Percentiles rank a stretch among this genome's conserved stretches.
These are phyloP conservation scores for Antheraea assamensis DNA, from an alignment of 2,888 invertebrate genomes.

Conservation along the genomic window DNA sequence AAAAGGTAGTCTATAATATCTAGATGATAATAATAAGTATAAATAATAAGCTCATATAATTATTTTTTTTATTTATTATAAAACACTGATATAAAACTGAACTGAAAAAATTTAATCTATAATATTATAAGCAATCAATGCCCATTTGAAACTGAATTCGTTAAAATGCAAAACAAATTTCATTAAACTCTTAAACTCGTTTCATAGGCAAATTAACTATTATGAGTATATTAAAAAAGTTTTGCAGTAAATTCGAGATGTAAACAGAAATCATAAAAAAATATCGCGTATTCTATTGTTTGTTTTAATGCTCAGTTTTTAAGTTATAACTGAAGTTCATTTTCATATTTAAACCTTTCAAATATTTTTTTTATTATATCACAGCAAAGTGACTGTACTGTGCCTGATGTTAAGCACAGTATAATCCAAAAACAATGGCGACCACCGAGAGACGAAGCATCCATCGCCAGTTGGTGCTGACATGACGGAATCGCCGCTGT, in stretches of 20 bases:
- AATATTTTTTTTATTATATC: no score
- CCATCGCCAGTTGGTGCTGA: no score
- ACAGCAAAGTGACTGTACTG: no score
- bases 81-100: background rate
- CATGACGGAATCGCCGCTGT: no score
- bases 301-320: background rate
- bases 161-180: constrained; percentile 12
- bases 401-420: no score
- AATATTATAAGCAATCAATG: background rate
- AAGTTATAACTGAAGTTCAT: background rate
- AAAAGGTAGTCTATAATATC: no score
- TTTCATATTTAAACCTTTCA: background rate
- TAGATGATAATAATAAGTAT: no score
- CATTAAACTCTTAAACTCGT: background rate
- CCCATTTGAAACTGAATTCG: background rate
- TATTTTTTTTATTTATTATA: background rate
- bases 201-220: constrained; percentile 15
- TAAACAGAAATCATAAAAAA: background rate
- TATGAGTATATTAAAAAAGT: background rate
- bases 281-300: background rate
- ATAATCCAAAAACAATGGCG: no score
- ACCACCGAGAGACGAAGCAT: no score
- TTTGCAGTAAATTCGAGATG: constrained; percentile 1
- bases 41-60: background rate
- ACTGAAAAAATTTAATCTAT: constrained; percentile 1